These are phyloP conservation scores for Hemistola chrysoprasaria DNA, from an alignment of 2,888 invertebrate species.

Conservation along the genomic window DNA sequence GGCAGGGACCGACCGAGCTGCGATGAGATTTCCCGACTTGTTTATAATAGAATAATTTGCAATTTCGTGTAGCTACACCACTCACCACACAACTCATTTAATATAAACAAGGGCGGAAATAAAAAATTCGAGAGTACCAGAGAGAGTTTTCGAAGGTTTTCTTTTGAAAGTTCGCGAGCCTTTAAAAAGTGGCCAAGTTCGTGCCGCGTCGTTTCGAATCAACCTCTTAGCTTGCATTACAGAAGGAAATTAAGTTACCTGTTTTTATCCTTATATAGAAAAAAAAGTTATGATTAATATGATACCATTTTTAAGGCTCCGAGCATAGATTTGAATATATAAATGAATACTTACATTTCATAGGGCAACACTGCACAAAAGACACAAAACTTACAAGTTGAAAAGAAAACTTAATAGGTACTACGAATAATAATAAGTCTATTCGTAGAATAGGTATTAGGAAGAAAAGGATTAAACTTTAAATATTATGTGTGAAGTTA, in stretches of 20 bases:
- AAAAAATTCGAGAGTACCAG: constrained; percentile 11
- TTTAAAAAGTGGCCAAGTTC: constrained; percentile 13
- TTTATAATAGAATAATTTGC: constrained; percentile 3
- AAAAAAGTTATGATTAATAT: too few species aligned
- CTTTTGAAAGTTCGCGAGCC: constrained; percentile 14
- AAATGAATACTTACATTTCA: too few species aligned
- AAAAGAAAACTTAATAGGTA: too few species aligned
- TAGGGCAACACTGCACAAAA: too few species aligned
- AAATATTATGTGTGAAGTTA: too few species aligned
- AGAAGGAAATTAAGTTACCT: neutral
- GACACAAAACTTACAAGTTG: too few species aligned
- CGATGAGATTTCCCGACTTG: neutral
- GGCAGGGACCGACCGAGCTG: too few species aligned
- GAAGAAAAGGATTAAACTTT: too few species aligned
- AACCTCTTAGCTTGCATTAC: constrained; percentile 7
- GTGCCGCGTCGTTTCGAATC: constrained; percentile 2
- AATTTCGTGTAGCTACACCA: constrained; percentile 2
- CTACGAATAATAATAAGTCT: too few species aligned
- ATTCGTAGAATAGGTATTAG: too few species aligned
- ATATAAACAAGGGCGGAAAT: constrained; percentile 12
- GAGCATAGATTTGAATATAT: too few species aligned
- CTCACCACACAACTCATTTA: constrained; percentile 6
- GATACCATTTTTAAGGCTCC: too few species aligned
- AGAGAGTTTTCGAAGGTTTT: constrained; percentile 12
- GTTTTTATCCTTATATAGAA: neutral